Conservation (phyloP, 2,888 invertebrate species). For the Phengaris arion region DNA sequence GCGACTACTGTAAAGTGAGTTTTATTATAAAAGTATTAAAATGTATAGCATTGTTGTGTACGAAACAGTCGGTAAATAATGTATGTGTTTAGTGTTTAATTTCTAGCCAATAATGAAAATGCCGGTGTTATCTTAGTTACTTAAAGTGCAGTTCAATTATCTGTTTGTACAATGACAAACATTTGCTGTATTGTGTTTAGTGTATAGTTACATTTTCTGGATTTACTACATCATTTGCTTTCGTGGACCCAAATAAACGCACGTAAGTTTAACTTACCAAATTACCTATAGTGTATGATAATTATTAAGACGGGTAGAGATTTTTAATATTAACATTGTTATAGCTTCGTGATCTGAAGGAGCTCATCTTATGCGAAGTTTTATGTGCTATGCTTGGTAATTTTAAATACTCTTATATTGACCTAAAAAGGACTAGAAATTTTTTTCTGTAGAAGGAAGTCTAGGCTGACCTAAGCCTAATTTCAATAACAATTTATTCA, state of each 20-base stretch:
- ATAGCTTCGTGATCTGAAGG: not conserved
- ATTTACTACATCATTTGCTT: slow-evolving; percentile 49
- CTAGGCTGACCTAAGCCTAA: no score
- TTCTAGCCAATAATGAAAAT: slow-evolving; percentile 35
- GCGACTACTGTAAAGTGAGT: slow-evolving; percentile 13
- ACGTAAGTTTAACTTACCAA: slow-evolving; percentile 73
- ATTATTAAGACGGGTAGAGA: slow-evolving; percentile 34
- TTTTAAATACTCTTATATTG: no score
- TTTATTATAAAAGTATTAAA: slow-evolving; percentile 1
- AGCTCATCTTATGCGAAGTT: not conserved
- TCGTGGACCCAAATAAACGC: slow-evolving; percentile 65
- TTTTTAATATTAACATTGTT: not conserved
- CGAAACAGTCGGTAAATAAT: slow-evolving; percentile 1
- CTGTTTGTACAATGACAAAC: slow-evolving; percentile 63
- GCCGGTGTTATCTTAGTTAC: slow-evolving; percentile 51
- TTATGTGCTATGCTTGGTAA: not conserved
- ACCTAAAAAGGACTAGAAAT: no score
- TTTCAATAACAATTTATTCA: no score
- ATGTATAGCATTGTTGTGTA: slow-evolving; percentile 42
- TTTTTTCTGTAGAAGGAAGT: no score
- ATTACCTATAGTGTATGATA: slow-evolving; percentile 3
- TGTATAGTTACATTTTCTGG: slow-evolving; percentile 51
- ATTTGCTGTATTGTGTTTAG: slow-evolving; percentile 62
- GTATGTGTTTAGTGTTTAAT: not conserved
- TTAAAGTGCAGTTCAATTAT: slow-evolving; percentile 50